Base-by-base conservation (phyloP, 2,113 vertebrate species). In the Salvelinus namaycush region DNA sequence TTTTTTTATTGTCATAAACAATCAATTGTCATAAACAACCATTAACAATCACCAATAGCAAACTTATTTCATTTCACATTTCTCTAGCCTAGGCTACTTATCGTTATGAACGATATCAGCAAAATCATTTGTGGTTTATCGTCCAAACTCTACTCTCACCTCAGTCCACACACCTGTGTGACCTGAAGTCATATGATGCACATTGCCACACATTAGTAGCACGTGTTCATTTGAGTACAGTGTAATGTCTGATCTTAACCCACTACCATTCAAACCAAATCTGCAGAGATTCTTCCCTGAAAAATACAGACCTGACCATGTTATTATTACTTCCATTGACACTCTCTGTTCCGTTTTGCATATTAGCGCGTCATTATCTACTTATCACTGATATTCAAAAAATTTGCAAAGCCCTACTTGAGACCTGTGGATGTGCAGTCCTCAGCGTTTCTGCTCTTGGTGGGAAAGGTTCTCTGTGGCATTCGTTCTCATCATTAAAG, bases 401-500 rank as follows among this genome's bases (percentile, higher is more conserved):
- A 16, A 49, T 66, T 39, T 34, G 51, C 75, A 20, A 34, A 31
- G 29, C 27, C 85, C 81, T 76, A n/a, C 79, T 12, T 54, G 83
- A 76, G 79, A 34, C 80, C 79, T 73, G 72, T 86, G 78, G 0
- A 27, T 91, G 80, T 78, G 78, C 70, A 68, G 80, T 87, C 89
- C 87, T 84, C 90, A 80, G 86, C 82, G 81, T 91, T 86, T 88
- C 78, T 31, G 79, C 77, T 81, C 79, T 79, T 88, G 91, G 92
- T 94, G 92, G 89, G 94, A 93, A 94, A 88, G 67, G 51, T 82
- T 91, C 94, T 95, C 92, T 87, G 89, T 94, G 93, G 95, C 92
- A 93, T 89, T 87, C 84, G 89, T 95, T 95, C 93, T 93, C 95
- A 92, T 93, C 92, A 83, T 95, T 95, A 95, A 95, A 93, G 81